phyloP scores from a whole-genome alignment of 2,888 invertebrate species.

The Pantelozetes paolii region DNA sequence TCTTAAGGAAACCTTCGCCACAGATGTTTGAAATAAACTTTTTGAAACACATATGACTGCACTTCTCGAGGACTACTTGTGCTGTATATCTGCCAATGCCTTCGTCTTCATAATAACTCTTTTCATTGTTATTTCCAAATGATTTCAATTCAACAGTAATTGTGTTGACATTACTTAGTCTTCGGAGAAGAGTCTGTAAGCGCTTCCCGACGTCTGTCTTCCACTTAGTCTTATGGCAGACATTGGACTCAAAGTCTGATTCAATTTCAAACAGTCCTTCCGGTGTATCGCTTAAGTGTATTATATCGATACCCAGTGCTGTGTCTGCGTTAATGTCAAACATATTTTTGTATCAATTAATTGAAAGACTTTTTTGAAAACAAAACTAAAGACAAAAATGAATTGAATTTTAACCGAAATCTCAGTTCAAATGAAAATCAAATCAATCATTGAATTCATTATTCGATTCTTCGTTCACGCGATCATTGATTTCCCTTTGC shows the following conservation, averaged over 20 bases:
- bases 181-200: neutral
- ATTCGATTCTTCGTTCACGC: too few species aligned
- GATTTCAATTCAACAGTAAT: neutral
- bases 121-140: neutral
- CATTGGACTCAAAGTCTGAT: neutral
- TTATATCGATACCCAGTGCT: neutral
- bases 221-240: constrained; percentile 1
- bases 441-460: too few species aligned
- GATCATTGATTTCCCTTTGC: too few species aligned
- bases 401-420: neutral
- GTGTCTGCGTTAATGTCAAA: neutral
- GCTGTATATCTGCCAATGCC: neutral
- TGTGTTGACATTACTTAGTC: neutral
- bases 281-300: neutral
- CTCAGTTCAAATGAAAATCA: neutral
- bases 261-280: neutral
- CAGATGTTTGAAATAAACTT: neutral
- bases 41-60: neutral
- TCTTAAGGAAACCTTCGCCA: neutral
- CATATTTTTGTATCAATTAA: neutral
- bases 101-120: constrained; percentile 31
- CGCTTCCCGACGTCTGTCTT: neutral
- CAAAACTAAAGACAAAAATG: neutral
- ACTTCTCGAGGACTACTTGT: constrained; percentile 1
- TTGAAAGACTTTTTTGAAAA: neutral